A percentile compares a stretch with the other conserved stretches of the same genome.
phyloP scores from a whole-genome alignment of 2,797 vertebrate species.

The Luscinia luscinia region DNA sequence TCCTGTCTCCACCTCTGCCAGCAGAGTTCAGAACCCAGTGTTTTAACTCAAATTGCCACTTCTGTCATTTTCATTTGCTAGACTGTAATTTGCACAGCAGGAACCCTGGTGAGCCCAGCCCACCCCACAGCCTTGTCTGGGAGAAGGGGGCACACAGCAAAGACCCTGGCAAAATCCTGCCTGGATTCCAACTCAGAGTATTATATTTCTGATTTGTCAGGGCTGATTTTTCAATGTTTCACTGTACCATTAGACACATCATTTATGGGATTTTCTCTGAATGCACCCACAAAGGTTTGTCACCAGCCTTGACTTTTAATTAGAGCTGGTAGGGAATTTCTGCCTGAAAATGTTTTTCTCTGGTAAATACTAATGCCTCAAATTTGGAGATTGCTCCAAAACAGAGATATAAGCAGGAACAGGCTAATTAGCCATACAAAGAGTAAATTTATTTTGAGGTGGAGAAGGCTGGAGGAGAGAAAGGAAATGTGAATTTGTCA shows the following conservation, averaged over 20 bases:
- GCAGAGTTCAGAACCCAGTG: background rate
- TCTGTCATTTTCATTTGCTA: background rate
- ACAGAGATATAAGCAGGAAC: background rate
- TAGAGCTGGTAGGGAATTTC: background rate
- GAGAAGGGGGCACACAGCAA: background rate
- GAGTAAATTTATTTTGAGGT: background rate
- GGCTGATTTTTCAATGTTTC: background rate
- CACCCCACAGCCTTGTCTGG: background rate
- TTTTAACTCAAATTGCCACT: background rate
- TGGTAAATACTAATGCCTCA: background rate
- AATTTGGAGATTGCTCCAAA: background rate
- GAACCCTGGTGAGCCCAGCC: accelerated
- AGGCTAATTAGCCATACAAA: background rate
- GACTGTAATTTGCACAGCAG: background rate
- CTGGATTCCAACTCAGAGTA: accelerated
- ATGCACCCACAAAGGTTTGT: background rate
- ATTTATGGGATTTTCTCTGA: background rate
- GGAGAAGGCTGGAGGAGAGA: background rate
- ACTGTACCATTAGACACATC: background rate
- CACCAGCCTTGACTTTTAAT: background rate
- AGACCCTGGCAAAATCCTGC: background rate
- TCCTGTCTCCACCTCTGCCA: background rate
- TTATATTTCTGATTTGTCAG: background rate
- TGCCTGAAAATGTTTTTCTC: background rate
- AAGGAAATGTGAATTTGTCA: background rate